Evolutionary conservation across 1,140 invertebrate species (phyloP), one percentile per base, ranked within the genome.

Genomic region (Acromyrmex heyeri): DNA sequence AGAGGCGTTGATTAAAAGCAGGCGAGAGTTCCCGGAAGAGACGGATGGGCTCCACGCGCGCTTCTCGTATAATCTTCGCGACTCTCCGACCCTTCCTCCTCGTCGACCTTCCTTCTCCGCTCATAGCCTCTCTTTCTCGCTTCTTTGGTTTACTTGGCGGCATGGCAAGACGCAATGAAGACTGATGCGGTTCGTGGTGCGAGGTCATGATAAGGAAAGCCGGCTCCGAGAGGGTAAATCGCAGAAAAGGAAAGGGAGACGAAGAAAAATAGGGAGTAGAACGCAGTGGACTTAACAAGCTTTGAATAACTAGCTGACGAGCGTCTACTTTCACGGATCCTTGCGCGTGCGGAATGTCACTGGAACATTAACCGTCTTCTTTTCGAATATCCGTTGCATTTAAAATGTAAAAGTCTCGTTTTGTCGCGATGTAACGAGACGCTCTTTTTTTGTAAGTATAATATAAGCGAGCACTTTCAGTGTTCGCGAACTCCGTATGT

Each of bases 1-100:
- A 91, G 88, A 92, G 91, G 93, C 93, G 93, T 94, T 94, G 93
- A 94, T 94, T 94, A 94, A 94, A 94, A 92, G 91, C 89, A 87
- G 76, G 81, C 87, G 91, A 90, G 91, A 88, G 85, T 90, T 90
- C 85, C 48, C 79, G 65, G 38, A 83, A 70, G 91, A 93, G 93
- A 94, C 91, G 90, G 90, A 94, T 93, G 89, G 89, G 75, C 86
- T 88, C 90, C 90, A 91, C 89, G 72, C 79, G 72, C 62, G n/a
- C 70, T 85, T 55, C 70, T 73, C 57, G 59, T 34, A 69, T 69
- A 55, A 62, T 53, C 72, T 75, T 53, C 18, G 55, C 30, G 21
- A 38, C 53, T 57, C 69, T 27, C 59, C 48, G 21, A 21, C 30
- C 38, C 50, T 48, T 18, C 61, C 3, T 53, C 21, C n/a, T 21